These are phyloP conservation scores for Lydus trimaculatus DNA, from an alignment of 2,888 invertebrate species.

Conservation along the genomic window DNA sequence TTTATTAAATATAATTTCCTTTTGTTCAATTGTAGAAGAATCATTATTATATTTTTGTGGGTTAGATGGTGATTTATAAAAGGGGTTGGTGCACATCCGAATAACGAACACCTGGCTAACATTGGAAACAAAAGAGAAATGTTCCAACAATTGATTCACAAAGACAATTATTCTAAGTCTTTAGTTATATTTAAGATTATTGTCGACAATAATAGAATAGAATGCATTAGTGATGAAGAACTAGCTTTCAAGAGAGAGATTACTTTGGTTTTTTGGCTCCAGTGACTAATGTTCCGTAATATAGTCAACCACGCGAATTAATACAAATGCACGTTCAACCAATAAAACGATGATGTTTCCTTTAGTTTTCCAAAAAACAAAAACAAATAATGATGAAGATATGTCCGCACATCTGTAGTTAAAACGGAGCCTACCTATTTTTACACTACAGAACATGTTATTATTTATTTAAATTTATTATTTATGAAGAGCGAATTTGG, in stretches of 20 bases:
- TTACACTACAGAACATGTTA: neutral
- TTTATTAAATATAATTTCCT: neutral
- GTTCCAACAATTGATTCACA: neutral
- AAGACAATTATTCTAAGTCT: slow-evolving; percentile 3
- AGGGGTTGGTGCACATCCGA: neutral
- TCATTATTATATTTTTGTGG: neutral
- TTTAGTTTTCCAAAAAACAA: neutral
- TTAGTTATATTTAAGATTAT: neutral
- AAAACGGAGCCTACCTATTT: neutral
- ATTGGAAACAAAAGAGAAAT: neutral
- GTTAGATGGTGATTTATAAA: neutral
- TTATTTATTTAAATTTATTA: neutral
- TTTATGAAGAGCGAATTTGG: slow-evolving; percentile 1
- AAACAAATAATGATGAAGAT: neutral
- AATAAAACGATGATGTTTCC: neutral
- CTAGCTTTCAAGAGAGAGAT: neutral
- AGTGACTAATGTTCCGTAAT: neutral
- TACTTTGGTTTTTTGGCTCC: neutral
- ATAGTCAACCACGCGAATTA: neutral
- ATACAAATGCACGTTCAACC: neutral
- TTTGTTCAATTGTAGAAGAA: neutral
- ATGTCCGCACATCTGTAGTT: neutral
- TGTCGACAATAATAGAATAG: slow-evolving; percentile 6
- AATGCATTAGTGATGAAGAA: neutral
- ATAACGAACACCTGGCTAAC: slow-evolving; percentile 1